Base-by-base conservation (phyloP, 2,797 vertebrate genomes). In the Pitangus sulphuratus region DNA sequence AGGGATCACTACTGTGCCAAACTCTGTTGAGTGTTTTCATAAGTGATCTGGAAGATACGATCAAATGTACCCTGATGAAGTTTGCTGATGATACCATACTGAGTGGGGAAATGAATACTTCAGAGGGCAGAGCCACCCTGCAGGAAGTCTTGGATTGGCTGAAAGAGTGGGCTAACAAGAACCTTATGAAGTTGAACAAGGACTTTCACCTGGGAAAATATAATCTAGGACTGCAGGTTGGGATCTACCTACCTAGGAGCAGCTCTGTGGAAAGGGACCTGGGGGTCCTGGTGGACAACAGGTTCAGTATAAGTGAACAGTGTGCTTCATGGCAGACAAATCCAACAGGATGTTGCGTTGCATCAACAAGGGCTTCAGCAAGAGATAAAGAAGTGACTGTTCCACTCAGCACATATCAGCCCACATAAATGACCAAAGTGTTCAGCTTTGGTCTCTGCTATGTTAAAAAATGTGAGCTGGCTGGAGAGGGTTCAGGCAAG, bases 281-380 rank as follows among this genome's bases (percentile, higher is more conserved):
- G 15, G 26, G 21, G 26, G 8, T 10, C 25, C 35, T 42, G 19
- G 15, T 17, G 26, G 35, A 28, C 22, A n/a, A 1, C 10, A n/a
- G 20, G 6, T 19, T 47, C 0, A 0, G 15, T 35, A 28, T 13
- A 40, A 54, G 11, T 35, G 54, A 33, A 8, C 6, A 60, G 11
- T 16, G 33, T 22, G 21, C 33, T 18, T 25, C 68, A 25, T 31
- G 15, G 33, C 35, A 54, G 17, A 68, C 33, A 68, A 35, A 54
- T 7, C 35, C 40, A 54, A 19, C 6, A 40, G 25, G 33, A 18
- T 53, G 24, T 30, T 44, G 61, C 9, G 9, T 35, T 60, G 26
- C 21, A 48, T 48, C 40, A 40, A 31, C 30, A 16, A 40, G 30
- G n/a, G 12, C 18, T 25, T 54, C 13, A n/a, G 11, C 31, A 79